Evolutionary conservation across 2,797 vertebrate genomes (phyloP).

Genomic region (Salmo trutta): DNA sequence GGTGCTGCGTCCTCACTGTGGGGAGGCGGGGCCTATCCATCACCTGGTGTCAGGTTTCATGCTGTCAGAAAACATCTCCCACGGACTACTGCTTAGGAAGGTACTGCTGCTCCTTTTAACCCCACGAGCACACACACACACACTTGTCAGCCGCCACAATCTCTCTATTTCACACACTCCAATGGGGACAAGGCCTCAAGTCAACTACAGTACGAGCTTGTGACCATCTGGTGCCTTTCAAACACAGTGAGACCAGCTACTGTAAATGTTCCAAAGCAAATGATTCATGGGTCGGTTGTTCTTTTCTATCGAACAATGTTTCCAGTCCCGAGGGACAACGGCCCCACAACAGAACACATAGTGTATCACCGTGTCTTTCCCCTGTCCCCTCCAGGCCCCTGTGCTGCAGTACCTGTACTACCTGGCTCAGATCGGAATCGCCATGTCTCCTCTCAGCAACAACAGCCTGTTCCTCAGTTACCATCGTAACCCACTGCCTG

Average conservation of each 20-base stretch:
- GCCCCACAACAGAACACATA: too few relatives aligned
- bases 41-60: constrained; percentile 96
- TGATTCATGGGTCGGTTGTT: too few relatives aligned
- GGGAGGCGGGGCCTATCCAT: constrained; percentile 96
- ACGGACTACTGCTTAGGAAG: constrained; percentile 95
- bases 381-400: constrained; percentile 78
- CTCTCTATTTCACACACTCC: background rate
- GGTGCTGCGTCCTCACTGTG: constrained; percentile 93
- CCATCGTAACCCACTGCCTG: constrained; percentile 94
- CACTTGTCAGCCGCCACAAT: too few relatives aligned
- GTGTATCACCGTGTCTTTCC: background rate
- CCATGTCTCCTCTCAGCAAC: constrained; percentile 98
- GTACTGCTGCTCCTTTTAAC: constrained; percentile 62
- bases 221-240: too few relatives aligned
- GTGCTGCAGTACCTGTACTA: constrained; percentile 98
- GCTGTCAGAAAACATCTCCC: constrained; percentile 96
- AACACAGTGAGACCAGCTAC: too few relatives aligned
- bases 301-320: too few relatives aligned
- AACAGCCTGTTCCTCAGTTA: constrained; percentile 98
- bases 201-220: background rate
- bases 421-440: constrained; percentile 95
- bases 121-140: background rate
- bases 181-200: background rate
- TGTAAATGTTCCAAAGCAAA: too few relatives aligned
- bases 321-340: too few relatives aligned